Percentiles rank a stretch among this genome's conserved stretches.
Evolutionary conservation across 2,888 invertebrate species (phyloP).

Genomic region (Meghimatium bilineatum): DNA sequence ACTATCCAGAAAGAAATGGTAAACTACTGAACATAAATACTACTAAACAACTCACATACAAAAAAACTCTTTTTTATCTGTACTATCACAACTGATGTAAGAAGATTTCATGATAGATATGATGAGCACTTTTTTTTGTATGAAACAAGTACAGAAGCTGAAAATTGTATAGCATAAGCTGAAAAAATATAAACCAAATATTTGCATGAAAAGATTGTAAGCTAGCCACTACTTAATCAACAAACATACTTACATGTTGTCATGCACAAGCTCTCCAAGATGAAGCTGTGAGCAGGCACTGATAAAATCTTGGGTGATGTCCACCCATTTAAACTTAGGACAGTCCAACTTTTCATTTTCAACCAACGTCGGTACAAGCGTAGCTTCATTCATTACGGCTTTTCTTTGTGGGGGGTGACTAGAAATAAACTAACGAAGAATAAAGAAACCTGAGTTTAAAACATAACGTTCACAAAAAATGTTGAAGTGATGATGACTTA

Average conservation of each 20-base stretch:
- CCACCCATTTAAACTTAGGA: constrained; percentile 72
- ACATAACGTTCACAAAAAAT: not conserved
- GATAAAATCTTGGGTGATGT: constrained; percentile 74
- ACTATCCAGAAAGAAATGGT: too few species aligned
- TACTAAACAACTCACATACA: too few species aligned
- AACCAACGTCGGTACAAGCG: not conserved
- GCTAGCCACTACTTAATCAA: not conserved
- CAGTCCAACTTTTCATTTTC: constrained; percentile 46
- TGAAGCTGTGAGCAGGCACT: constrained; percentile 82
- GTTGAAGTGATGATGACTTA: not conserved
- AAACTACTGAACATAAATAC: too few species aligned
- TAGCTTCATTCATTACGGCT: constrained; percentile 3
- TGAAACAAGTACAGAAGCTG: not conserved
- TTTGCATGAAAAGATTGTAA: not conserved
- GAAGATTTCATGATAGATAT: too few species aligned
- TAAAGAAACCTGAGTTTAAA: not conserved
- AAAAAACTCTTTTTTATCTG: too few species aligned
- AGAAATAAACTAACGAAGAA: constrained; percentile 3
- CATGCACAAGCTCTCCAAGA: constrained; percentile 93
- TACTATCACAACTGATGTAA: too few species aligned
- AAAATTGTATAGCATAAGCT: not conserved
- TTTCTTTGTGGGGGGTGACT: not conserved
- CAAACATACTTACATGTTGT: constrained; percentile 83
- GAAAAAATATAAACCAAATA: not conserved
- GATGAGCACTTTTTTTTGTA: too few species aligned